Evolutionary conservation across 2,888 invertebrate genomes (phyloP).

Genomic region (Andrena praecox): DNA sequence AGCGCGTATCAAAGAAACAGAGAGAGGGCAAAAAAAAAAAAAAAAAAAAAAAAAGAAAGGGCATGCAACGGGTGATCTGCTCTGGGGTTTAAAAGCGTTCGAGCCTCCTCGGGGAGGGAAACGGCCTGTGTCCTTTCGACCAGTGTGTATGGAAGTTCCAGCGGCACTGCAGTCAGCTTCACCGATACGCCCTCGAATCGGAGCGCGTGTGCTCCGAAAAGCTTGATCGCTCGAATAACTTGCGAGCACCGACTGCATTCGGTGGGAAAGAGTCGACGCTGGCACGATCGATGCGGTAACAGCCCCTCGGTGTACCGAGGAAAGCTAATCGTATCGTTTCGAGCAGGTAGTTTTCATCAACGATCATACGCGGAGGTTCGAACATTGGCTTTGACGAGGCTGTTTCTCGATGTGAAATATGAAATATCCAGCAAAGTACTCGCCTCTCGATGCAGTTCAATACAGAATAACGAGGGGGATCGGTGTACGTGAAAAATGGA

Average conservation of each 20-base stretch:
- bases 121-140: neutral
- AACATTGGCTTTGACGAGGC: too few species aligned
- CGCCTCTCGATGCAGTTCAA: neutral
- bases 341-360: too few species aligned
- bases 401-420: too few species aligned
- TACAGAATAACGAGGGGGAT: neutral
- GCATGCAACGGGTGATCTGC: conserved; percentile 16
- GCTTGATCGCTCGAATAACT: neutral
- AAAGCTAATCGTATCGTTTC: too few species aligned
- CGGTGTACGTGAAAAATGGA: too few species aligned
- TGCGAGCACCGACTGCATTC: neutral
- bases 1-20: conserved; percentile 6
- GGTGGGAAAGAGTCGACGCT: neutral
- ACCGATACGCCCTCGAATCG: neutral
- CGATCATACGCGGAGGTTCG: too few species aligned
- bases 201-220: neutral
- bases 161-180: neutral
- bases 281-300: neutral
- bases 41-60: conserved; percentile 2
- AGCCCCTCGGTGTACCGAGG: too few species aligned
- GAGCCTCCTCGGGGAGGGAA: neutral
- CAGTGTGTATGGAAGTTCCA: neutral
- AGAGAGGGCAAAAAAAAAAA: neutral
- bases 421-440: too few species aligned
- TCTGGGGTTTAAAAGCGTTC: conserved; percentile 2